Evolutionary conservation across 2,888 invertebrate species (phyloP).

Genomic region (Camponotus fellah): DNA sequence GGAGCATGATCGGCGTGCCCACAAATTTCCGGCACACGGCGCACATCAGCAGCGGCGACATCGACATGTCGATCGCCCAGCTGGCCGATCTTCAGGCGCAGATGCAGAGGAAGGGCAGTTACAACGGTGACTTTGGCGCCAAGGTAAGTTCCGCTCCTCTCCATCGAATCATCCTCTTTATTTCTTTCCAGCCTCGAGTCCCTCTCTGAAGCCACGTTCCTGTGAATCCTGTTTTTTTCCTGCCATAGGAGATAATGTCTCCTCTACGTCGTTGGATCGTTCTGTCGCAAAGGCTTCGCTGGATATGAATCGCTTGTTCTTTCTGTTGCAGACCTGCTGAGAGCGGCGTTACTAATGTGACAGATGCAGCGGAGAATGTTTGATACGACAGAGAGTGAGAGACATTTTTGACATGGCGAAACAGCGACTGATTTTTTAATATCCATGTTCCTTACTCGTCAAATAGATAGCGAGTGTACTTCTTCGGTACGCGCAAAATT

Average conservation of each 20-base stretch:
- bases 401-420: background rate
- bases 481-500: background rate
- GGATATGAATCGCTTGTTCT: background rate
- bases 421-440: constrained; percentile 3
- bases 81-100: constrained; percentile 96
- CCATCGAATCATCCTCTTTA: background rate
- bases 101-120: constrained; percentile 98
- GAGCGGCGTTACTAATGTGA: constrained; percentile 19
- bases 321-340: constrained; percentile 64
- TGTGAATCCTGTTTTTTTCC: no score
- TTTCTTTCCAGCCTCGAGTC: no score
- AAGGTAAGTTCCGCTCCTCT: constrained; percentile 85
- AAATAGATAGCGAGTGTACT: background rate
- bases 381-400: background rate
- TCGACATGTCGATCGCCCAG: constrained; percentile 93
- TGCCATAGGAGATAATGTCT: background rate
- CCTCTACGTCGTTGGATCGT: background rate
- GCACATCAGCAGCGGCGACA: constrained; percentile 96
- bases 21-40: constrained; percentile 98
- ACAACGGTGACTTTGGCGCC: constrained; percentile 91
- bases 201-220: background rate
- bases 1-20: constrained; percentile 98
- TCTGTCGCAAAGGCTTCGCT: background rate
- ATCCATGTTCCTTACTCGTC: constrained; percentile 37
- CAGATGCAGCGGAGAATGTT: constrained; percentile 27